Conservation (phyloP, 2,113 vertebrate genomes). For the Phycodurus eques region DNA sequence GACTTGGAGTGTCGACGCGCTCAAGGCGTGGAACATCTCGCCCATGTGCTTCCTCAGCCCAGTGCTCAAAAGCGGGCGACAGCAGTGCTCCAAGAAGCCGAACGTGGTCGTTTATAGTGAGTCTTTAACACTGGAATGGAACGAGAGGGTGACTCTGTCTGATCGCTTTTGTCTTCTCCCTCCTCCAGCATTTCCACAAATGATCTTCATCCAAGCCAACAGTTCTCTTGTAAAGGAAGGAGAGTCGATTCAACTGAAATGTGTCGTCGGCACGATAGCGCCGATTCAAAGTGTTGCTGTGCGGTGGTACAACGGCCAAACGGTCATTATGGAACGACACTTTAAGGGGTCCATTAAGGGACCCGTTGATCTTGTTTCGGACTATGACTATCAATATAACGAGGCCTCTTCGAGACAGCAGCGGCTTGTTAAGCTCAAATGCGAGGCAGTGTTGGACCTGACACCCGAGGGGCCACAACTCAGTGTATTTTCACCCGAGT, state of each 20-base stretch:
- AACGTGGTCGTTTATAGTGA: slow-evolving; percentile 62
- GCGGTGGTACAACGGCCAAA: slow-evolving; percentile 37
- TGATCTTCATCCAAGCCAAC: slow-evolving; percentile 36
- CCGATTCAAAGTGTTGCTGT: slow-evolving; percentile 46
- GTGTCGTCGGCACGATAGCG: slow-evolving; percentile 27
- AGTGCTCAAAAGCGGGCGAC: fast-evolving
- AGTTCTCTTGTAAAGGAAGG: slow-evolving; percentile 20
- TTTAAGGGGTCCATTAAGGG: fast-evolving
- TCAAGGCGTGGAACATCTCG: slow-evolving; percentile 1
- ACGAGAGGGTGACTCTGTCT: neutral
- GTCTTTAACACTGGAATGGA: slow-evolving; percentile 22
- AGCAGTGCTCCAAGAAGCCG: fast-evolving
- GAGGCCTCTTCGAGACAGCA: neutral
- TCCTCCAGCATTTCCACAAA: slow-evolving; percentile 57
- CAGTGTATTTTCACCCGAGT: neutral
- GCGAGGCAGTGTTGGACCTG: slow-evolving; percentile 63
- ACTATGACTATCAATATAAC: neutral
- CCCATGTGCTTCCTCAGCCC: fast-evolving
- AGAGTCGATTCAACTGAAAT: slow-evolving; percentile 23
- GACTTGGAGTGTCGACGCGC: slow-evolving; percentile 35
- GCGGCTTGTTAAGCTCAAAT: slow-evolving; percentile 39
- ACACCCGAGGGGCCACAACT: slow-evolving; percentile 5
- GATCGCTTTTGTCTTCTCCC: neutral
- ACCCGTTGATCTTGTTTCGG: slow-evolving; percentile 4
- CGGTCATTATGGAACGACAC: neutral